Conservation (phyloP, 2,797 vertebrate species). For the Micropoecilia bifurca region DNA sequence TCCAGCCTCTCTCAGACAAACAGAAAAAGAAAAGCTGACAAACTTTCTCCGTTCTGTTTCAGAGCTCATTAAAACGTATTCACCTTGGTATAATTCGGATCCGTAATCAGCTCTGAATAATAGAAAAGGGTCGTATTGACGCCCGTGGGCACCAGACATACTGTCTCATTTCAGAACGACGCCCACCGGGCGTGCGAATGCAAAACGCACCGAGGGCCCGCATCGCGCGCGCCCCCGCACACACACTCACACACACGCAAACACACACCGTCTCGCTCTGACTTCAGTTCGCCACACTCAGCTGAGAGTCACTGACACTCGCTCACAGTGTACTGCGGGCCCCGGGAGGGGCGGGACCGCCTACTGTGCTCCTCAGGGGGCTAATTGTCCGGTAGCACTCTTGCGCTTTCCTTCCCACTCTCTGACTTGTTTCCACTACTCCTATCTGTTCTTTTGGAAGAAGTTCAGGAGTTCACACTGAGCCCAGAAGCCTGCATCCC, state of each 20-base stretch:
- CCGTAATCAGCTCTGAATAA: constrained; percentile 70
- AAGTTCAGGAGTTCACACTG: constrained; percentile 59
- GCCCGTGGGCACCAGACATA: constrained; percentile 51
- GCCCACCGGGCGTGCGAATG: constrained; percentile 62
- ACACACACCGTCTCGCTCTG: constrained; percentile 7
- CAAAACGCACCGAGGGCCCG: constrained; percentile 36
- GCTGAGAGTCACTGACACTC: constrained; percentile 31
- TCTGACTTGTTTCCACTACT: constrained; percentile 32
- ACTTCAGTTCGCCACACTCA: constrained; percentile 10
- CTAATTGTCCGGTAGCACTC: constrained; percentile 71
- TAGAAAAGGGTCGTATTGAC: constrained; percentile 63
- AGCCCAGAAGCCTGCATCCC: constrained; percentile 49
- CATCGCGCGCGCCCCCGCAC: constrained; percentile 29
- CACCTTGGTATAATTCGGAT: constrained; percentile 48
- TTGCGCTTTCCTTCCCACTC: constrained; percentile 49
- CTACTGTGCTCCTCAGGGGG: constrained; percentile 70
- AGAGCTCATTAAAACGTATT: constrained; percentile 74
- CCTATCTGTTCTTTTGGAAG: constrained; percentile 26
- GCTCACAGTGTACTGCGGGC: constrained; percentile 35
- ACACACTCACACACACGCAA: no score
- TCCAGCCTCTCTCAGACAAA: constrained; percentile 48
- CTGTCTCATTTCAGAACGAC: constrained; percentile 62
- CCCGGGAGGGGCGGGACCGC: constrained; percentile 52
- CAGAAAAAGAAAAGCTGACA: constrained; percentile 38
- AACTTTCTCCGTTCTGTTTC: constrained; percentile 61